Conservation (phyloP, 1,140 invertebrate genomes). For the Tachypleus tridentatus region DNA sequence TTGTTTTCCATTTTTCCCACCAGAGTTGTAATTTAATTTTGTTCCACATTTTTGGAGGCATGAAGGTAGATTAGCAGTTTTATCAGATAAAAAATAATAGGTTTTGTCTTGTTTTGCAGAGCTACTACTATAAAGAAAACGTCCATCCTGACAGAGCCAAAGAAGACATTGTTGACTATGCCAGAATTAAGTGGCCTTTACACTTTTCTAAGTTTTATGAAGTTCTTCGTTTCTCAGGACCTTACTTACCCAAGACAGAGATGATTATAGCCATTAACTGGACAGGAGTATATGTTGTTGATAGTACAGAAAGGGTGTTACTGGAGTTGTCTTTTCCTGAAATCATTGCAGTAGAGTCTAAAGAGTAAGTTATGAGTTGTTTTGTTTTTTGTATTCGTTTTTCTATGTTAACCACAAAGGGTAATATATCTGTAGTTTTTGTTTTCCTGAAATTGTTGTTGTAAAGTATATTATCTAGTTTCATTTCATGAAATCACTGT, state of each 20-base stretch:
- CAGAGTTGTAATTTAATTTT: too few species aligned
- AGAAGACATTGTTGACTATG: constrained; percentile 97
- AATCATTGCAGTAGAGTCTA: constrained; percentile 90
- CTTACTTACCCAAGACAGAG: constrained; percentile 96
- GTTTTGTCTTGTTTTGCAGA: constrained; percentile 36
- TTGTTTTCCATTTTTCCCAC: too few species aligned
- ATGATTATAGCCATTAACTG: constrained; percentile 99
- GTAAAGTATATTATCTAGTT: too few species aligned
- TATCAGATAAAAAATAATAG: too few species aligned
- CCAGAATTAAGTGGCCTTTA: constrained; percentile 97
- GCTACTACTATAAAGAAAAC: constrained; percentile 84
- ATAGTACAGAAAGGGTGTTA: constrained; percentile 96
- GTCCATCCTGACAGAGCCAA: constrained; percentile 75
- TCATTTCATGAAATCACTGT: too few species aligned
- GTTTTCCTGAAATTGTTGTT: neutral
- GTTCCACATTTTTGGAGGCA: too few species aligned
- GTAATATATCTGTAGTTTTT: neutral
- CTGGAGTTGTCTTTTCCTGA: constrained; percentile 95
- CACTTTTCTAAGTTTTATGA: constrained; percentile 94
- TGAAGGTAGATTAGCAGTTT: too few species aligned
- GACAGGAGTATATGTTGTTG: constrained; percentile 97
- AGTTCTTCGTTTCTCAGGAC: constrained; percentile 75
- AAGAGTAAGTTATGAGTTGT: constrained; percentile 50
- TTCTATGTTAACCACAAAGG: neutral
- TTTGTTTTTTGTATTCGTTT: neutral